A percentile compares a stretch with the other conserved stretches of the same genome.
Evolutionary conservation across 1,140 invertebrate species (phyloP).

Genomic region (Psilanteris sp.): DNA sequence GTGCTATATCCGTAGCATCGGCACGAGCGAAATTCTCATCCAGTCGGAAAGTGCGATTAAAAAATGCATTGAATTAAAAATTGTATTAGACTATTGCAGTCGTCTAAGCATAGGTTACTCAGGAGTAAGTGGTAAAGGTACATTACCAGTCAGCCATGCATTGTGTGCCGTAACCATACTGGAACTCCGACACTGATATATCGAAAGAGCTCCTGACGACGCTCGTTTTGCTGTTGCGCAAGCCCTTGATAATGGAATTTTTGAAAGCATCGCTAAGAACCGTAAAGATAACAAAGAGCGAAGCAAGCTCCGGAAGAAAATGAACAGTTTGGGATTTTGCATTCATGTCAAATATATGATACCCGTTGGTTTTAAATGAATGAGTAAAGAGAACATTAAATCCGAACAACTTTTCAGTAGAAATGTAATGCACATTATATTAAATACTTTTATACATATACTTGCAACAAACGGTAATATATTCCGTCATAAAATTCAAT

Average conservation of each 20-base stretch:
- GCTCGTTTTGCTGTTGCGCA: conserved; percentile 20
- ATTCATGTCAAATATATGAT: conserved; percentile 4
- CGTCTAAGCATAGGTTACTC: conserved; percentile 14
- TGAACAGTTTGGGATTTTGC: conserved; percentile 4
- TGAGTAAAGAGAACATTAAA: neutral
- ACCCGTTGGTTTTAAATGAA: neutral
- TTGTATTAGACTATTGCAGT: conserved; percentile 24
- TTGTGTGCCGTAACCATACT: conserved; percentile 38
- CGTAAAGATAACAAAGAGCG: conserved; percentile 48
- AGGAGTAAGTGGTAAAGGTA: conserved; percentile 53
- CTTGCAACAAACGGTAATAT: too few relatives aligned
- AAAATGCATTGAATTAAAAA: conserved; percentile 47
- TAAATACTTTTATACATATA: too few relatives aligned
- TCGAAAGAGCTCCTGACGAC: conserved; percentile 32
- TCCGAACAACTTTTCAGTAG: neutral
- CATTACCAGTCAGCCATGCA: conserved; percentile 55
- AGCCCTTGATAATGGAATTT: conserved; percentile 49
- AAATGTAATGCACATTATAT: too few relatives aligned
- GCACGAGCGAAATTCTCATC: neutral
- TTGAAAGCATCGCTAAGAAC: conserved; percentile 55
- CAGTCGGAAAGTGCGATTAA: conserved; percentile 35
- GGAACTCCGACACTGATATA: conserved; percentile 32
- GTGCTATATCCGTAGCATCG: neutral
- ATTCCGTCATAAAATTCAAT: too few relatives aligned
- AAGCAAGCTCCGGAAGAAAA: conserved; percentile 5